A percentile compares a stretch with the other conserved stretches of the same genome.
Evolutionary conservation across 1,140 invertebrate species (phyloP).

Genomic region (Ips typographus): DNA sequence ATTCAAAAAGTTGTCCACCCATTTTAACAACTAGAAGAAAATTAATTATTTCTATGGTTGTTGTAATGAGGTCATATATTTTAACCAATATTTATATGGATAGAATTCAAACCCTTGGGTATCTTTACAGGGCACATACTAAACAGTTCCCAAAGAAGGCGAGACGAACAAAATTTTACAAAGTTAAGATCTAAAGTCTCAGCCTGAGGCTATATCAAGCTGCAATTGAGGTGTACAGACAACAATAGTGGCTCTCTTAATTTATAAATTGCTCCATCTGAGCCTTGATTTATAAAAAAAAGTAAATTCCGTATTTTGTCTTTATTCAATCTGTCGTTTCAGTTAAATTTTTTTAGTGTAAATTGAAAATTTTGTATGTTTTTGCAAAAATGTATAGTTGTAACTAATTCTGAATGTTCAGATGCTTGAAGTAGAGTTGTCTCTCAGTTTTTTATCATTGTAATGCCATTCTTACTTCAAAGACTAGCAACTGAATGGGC

Average conservation of each 20-base stretch:
- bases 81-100: background rate
- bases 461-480: conserved; percentile 19
- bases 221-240: conserved; percentile 41
- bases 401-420: conserved; percentile 30
- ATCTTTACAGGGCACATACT: conserved; percentile 52
- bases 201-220: conserved; percentile 41
- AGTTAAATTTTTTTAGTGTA: conserved; percentile 9
- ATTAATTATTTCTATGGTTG: conserved; percentile 1
- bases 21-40: conserved; percentile 17
- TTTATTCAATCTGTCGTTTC: background rate
- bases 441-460: conserved; percentile 10
- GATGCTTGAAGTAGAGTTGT: conserved; percentile 14
- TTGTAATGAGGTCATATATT: background rate
- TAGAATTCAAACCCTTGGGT: conserved; percentile 40
- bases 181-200: conserved; percentile 42
- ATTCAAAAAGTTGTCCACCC: conserved; percentile 19
- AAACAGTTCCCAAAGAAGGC: conserved; percentile 46
- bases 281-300: conserved; percentile 6
- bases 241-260: conserved; percentile 36
- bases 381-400: conserved; percentile 20
- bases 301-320: conserved; percentile 6
- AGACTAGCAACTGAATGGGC: background rate
- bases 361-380: conserved; percentile 18
- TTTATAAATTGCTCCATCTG: conserved; percentile 11
- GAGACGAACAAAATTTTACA: conserved; percentile 49